Evolutionary conservation across 53 echinoderm and acorn worm species (phyloP), one percentile per base, ranked within the genome.

Genomic region (Pentamera pediparva): DNA sequence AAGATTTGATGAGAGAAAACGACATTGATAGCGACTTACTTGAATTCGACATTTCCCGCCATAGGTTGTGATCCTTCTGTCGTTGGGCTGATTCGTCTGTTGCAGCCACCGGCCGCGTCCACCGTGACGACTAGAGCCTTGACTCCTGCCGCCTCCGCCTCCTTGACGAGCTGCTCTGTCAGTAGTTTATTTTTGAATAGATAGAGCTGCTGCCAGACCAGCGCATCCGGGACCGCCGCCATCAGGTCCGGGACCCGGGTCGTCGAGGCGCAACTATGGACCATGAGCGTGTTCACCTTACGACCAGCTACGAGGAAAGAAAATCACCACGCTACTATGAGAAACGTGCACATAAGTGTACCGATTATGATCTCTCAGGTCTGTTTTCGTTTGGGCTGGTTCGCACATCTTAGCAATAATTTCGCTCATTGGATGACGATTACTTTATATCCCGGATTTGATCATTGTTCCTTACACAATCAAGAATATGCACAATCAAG

Each of bases 101-200:
- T 72, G 20, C 52, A 51, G 2, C 73, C 73, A 13, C 73, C 73
- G 7, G 73, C 73, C 11, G 73, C 52, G 37, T 72, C 73, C 22
- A 72, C 54, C 26, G 73, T 72, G 2, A 72, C 73, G 5, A 72
- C 73, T n/a, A 72, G 53, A 6, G 73, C 73, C 31, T 72, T 72
- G 30, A 34, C 35, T 8, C 73, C 73, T n/a, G 52, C 21, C 18
- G 34, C 55, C 55, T 52, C 73, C 8, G 55, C 73, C 22, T 52
- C 73, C 51, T 51, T 33, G 2, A 72, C 32, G 7, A 72, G 51
- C 55, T 72, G 35, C 32, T 72, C n/a, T 6, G 36, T 35, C 22
- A 72, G 32, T 19, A 36, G 34, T 51, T 54, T 51, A 20, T 52
- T 72, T 34, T 72, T 72, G 49, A 72, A 72, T 21, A 72, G 36